Base-by-base conservation (phyloP, 2,113 vertebrate species). In the Talpa occidentalis region DNA sequence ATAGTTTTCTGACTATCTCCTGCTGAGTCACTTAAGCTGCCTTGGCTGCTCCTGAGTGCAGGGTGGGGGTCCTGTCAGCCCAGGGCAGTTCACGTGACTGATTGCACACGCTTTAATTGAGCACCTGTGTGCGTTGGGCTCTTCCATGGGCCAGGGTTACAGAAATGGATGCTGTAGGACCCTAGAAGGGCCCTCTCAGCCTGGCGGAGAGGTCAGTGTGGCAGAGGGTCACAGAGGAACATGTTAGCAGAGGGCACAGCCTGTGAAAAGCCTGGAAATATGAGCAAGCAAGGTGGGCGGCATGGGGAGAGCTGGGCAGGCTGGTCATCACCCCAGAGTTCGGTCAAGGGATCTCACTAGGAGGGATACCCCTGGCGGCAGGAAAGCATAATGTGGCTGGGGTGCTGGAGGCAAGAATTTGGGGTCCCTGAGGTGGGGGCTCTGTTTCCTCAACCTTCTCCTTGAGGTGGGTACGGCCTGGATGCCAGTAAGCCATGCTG, bases 51-150 rank as follows among this genome's bases (percentile, higher is more conserved):
- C 3, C 64, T 5, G 15, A 2, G 21, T 0, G 26, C 67, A 11
- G 30, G 35, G 42, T 47, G 15, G 0, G 44, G 35, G n/a, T 10
- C 15, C 52, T 6, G 4, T 6, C 24, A 0, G 24, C 30, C 52
- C 26, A 66, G 44, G 26, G 2, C 5, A 4, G 14, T 14, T n/a
- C 35, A 47, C 32, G 17, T 1, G 0, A 35, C 5, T 3, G 5
- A 8, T 5, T 30, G 28, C 24, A 37, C 12, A 6, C 85, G 37
- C 2, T 0, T 1, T 21, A 15, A 12, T 0, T 0, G 40, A 42
- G 62, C 0, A 0, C 28, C 64, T 1, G 22, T 10, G 10, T 21
- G 0, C 44, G 6, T 44, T 44, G 40, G 52, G 22, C n/a, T 52
- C 56, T 3, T 22, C 79, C 28, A 7, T 54, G 11, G 44, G 49